phyloP scores from a whole-genome alignment of 2,888 invertebrate species.

The Euzophera pinguis region DNA sequence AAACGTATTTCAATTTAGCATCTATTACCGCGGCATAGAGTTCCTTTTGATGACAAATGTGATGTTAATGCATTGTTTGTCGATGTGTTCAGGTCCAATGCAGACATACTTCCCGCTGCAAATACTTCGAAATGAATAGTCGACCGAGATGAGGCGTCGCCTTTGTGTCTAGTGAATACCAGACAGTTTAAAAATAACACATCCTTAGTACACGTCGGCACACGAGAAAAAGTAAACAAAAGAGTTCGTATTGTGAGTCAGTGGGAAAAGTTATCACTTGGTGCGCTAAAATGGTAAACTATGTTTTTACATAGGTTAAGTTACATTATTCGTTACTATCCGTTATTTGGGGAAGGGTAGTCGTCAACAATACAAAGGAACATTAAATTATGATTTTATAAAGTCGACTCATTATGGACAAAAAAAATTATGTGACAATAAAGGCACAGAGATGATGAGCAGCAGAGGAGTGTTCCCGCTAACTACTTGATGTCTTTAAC shows the following conservation, averaged over 20 bases:
- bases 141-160: slow-evolving; percentile 25
- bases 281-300: slow-evolving; percentile 40
- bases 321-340: no score
- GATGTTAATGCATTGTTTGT: neutral
- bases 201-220: slow-evolving; percentile 26
- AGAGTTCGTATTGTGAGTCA: slow-evolving; percentile 47
- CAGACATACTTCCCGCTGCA: slow-evolving; percentile 6
- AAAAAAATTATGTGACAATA: no score
- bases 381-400: no score
- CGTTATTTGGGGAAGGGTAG: no score
- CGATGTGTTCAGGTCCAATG: slow-evolving; percentile 5
- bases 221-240: slow-evolving; percentile 43
- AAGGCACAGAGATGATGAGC: no score
- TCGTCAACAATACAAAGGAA: no score
- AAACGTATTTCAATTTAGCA: no score
- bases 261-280: slow-evolving; percentile 46
- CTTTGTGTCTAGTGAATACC: slow-evolving; percentile 37
- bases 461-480: no score
- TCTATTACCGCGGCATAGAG: no score
- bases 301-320: slow-evolving; percentile 29
- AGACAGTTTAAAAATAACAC: slow-evolving; percentile 36
- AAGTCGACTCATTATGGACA: no score
- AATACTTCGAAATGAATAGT: slow-evolving; percentile 25
- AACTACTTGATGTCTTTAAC: no score
- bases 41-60: no score